Conservation (phyloP, 2,113 vertebrate genomes). For the Gymnobelideus leadbeateri region DNA sequence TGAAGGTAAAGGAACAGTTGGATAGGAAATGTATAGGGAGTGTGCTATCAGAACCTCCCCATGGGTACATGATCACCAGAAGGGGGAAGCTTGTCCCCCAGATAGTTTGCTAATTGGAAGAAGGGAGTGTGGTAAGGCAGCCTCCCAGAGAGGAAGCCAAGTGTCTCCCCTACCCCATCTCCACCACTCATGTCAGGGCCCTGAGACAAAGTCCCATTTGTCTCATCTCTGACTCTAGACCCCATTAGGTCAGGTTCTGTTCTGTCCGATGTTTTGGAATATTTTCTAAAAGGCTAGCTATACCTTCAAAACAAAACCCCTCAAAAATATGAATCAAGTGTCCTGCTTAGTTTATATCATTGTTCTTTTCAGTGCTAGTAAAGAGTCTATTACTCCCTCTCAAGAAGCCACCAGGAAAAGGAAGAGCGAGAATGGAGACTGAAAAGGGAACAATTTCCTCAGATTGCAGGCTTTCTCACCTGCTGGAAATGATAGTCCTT, state of each 20-base stretch:
- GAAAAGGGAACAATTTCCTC: conserved; percentile 22
- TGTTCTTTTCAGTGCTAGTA: neutral
- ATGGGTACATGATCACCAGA: neutral
- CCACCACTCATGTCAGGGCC: neutral
- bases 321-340: neutral
- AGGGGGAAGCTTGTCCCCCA: neutral
- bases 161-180: neutral
- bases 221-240: neutral
- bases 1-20: neutral
- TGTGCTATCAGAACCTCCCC: neutral
- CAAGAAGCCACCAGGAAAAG: neutral
- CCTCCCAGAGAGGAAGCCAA: neutral
- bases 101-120: neutral
- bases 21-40: neutral
- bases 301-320: neutral
- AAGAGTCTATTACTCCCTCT: conserved; percentile 1
- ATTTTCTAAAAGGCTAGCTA: neutral
- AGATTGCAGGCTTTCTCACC: neutral
- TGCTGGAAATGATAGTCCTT: neutral
- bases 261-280: neutral
- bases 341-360: neutral
- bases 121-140: neutral
- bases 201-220: neutral
- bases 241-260: neutral
- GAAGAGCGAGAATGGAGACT: neutral